phyloP scores from a whole-genome alignment of 1,140 invertebrate genomes.

The Cotesia glomerata region DNA sequence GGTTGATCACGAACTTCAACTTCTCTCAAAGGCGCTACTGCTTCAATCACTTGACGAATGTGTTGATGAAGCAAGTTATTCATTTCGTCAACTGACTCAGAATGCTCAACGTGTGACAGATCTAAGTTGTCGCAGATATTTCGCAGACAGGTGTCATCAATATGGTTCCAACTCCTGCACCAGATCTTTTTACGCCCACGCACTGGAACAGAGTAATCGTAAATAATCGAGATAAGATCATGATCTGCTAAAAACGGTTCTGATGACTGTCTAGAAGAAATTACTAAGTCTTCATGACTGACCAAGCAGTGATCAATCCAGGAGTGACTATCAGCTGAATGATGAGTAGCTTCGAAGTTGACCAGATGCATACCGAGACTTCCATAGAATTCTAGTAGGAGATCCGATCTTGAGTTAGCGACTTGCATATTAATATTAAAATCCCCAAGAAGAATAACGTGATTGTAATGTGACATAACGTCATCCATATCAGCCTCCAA shows the following conservation, averaged over 20 bases:
- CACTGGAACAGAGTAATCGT: background rate
- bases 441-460: conserved; percentile 6
- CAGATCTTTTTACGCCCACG: background rate
- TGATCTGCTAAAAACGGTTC: conserved; percentile 18
- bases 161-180: background rate
- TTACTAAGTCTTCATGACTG: background rate
- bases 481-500: conserved; percentile 2
- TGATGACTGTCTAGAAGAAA: conserved; percentile 2
- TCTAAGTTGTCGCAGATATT: too few relatives aligned
- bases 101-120: background rate
- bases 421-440: background rate
- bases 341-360: conserved; percentile 15
- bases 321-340: background rate
- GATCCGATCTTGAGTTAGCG: background rate
- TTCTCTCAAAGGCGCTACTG: background rate
- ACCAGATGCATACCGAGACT: conserved; percentile 6
- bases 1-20: background rate
- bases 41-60: background rate
- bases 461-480: background rate
- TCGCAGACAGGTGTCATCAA: background rate
- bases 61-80: background rate
- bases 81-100: background rate
- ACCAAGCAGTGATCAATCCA: conserved; percentile 17
- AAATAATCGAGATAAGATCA: conserved; percentile 15
- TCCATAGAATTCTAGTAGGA: background rate